Base-by-base conservation (phyloP, 2,888 invertebrate species). In the Limenitis camilla region DNA sequence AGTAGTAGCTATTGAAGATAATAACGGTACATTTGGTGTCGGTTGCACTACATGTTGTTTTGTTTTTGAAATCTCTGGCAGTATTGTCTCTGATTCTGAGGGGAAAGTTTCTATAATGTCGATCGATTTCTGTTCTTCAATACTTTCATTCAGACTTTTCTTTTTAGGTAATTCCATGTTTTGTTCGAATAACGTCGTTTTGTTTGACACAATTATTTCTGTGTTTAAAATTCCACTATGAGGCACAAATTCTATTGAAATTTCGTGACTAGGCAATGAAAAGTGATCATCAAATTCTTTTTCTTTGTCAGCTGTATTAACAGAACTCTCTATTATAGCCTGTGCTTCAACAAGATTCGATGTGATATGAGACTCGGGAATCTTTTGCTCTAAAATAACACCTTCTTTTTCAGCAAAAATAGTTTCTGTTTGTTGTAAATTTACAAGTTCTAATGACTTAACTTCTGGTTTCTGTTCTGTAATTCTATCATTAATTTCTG, bases 261-360 rank as follows among this genome's bases (percentile, higher is more conserved):
- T 78, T 49, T 78, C 78, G 46, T 71, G 64, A 41, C 63, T 64
- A 35, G 66, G 59, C 28, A 66, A 40, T 42, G 52, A 33, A 49
- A 54, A 58, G 51, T 64, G 68, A 10, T 74, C 75, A 9, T 77
- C 68, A 9, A 92, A 75, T 39, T 74, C 65, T 40, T 76, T 79
- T 76, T 92, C 93, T 65, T 87, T 88, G 56, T 91, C 90, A 42
- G 84, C 85, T 4, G 88, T 71, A 59, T 88, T 87, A 35, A 90
- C 78, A 55, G 86, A 86, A 42, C 89, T 90, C 5, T 90, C 88
- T 10, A 89, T 78, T 9, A 92, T 60, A 59, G 91, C 84, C 70
- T 91, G 87, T 39, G 85, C 86, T 66, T 89, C 83, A 61, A 87
- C 84, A 41, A 89, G 76, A 56, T 90, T 88, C 11, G 87, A 66